Percentiles rank a stretch among this genome's conserved stretches.
phyloP scores from a whole-genome alignment of 2,888 invertebrate species.

The Charanyca ferruginea region DNA sequence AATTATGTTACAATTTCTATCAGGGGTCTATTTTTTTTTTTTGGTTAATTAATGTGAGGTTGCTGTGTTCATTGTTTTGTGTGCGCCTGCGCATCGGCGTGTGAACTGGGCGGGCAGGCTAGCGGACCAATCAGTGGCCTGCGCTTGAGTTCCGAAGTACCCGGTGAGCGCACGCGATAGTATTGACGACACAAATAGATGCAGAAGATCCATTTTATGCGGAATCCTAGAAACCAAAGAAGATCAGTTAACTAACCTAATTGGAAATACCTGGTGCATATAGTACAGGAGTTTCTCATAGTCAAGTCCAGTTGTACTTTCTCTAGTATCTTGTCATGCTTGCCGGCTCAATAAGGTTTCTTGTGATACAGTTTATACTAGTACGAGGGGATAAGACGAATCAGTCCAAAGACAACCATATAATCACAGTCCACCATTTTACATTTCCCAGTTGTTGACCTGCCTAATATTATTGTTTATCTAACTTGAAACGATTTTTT shows the following conservation, averaged over 20 bases:
- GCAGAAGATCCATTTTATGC: slow-evolving; percentile 42
- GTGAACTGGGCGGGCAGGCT: slow-evolving; percentile 73
- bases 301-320: no score
- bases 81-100: slow-evolving; percentile 69
- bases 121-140: slow-evolving; percentile 74
- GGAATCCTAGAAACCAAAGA: background rate
- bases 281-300: no score
- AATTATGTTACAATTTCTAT: slow-evolving; percentile 56
- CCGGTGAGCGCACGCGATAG: slow-evolving; percentile 57
- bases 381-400: no score
- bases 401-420: no score
- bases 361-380: no score
- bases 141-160: slow-evolving; percentile 60
- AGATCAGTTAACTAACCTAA: background rate
- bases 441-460: no score
- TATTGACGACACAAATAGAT: slow-evolving; percentile 1
- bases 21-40: slow-evolving; percentile 36
- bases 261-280: no score
- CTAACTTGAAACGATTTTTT: no score
- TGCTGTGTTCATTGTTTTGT: slow-evolving; percentile 72
- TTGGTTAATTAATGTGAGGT: slow-evolving; percentile 54
- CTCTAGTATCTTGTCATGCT: no score
- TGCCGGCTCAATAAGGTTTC: no score
- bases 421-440: no score
- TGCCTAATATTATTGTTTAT: no score